Conservation (phyloP, 2,888 invertebrate species). For the Andrena fulva region DNA sequence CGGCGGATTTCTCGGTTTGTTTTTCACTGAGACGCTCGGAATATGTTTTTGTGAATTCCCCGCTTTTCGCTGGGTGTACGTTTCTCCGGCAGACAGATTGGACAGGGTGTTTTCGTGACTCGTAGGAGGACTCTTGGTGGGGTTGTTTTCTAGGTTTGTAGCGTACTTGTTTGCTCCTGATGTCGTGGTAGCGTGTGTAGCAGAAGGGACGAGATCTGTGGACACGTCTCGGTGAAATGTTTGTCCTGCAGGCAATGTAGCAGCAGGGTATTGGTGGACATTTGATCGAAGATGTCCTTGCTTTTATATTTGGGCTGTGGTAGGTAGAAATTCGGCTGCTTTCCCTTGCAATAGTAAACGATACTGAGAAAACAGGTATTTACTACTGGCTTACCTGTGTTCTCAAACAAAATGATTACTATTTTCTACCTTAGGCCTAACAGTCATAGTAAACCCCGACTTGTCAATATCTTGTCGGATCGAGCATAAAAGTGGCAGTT, state of each 20-base stretch:
- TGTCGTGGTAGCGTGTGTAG: too few relatives aligned
- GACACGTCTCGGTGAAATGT: too few relatives aligned
- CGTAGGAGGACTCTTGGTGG: neutral
- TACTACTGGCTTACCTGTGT: neutral
- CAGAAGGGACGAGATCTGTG: too few relatives aligned
- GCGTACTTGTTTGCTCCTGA: neutral
- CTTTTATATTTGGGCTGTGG: neutral
- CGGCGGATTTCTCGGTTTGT: conserved; percentile 3
- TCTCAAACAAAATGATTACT: neutral
- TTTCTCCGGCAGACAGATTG: neutral
- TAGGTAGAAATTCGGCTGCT: neutral
- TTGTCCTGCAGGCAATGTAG: too few relatives aligned
- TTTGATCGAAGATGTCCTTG: neutral
- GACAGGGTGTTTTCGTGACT: neutral
- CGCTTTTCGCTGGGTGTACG: neutral
- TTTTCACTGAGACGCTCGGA: conserved; percentile 9
- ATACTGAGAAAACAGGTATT: neutral
- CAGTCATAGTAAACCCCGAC: neutral
- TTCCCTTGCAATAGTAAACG: neutral
- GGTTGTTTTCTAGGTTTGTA: neutral
- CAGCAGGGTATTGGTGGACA: too few relatives aligned
- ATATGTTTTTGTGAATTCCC: conserved; percentile 14
- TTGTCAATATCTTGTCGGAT: neutral
- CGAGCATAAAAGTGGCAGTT: neutral
- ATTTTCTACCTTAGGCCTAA: neutral